Percentiles rank a stretch among this genome's conserved stretches.
Evolutionary conservation across 2,888 invertebrate species (phyloP).

Genomic region (Microplitis deprimator): DNA sequence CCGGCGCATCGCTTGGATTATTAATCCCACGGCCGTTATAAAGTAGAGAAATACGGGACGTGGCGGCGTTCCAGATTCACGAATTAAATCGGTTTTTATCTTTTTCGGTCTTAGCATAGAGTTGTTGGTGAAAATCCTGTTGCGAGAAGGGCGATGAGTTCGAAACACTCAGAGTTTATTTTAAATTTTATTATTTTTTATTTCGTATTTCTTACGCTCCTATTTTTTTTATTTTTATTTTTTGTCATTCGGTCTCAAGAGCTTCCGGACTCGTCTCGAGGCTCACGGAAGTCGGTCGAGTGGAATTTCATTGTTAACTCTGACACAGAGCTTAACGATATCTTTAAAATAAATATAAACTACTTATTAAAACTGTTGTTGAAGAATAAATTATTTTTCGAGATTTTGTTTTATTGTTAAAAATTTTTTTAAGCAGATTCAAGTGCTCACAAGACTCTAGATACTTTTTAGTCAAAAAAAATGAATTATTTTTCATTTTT

Average conservation of each 20-base stretch:
- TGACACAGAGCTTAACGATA: neutral
- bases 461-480: no score
- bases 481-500: no score
- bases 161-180: no score
- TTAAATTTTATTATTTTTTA: neutral
- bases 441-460: no score
- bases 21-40: conserved; percentile 45
- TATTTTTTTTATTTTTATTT: neutral
- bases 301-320: conserved; percentile 11
- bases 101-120: conserved; percentile 16
- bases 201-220: neutral
- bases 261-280: no score
- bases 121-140: neutral
- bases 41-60: conserved; percentile 43
- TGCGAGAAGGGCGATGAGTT: no score
- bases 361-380: neutral
- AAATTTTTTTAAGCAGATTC: no score
- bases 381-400: neutral
- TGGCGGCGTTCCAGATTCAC: conserved; percentile 43
- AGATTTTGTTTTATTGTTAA: neutral
- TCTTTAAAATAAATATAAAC: neutral
- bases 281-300: conserved; percentile 10
- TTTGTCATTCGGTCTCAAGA: neutral
- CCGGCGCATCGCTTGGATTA: conserved; percentile 38
- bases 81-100: conserved; percentile 39